These are phyloP conservation scores for Drosophila virilis DNA, from an alignment of 1,140 invertebrate species.

Conservation along the genomic window DNA sequence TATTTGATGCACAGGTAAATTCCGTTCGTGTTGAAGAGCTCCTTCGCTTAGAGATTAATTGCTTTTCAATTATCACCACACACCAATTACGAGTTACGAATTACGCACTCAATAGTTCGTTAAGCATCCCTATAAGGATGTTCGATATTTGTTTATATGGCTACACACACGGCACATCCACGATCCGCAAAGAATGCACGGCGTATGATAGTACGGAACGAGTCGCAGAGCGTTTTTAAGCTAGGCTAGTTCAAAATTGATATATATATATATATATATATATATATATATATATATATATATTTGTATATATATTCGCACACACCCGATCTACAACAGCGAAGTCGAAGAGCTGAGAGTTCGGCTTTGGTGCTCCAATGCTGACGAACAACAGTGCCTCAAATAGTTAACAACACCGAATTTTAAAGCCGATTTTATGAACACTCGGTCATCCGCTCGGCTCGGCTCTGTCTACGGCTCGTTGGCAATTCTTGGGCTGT, in stretches of 20 bases:
- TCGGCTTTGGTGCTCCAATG: slow-evolving; percentile 24
- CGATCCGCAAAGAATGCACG: slow-evolving; percentile 74
- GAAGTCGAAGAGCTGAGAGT: slow-evolving; percentile 47
- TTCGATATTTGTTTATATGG: slow-evolving; percentile 10
- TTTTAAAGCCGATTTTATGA: slow-evolving; percentile 55
- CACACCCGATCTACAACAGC: slow-evolving; percentile 38
- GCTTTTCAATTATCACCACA: slow-evolving; percentile 22
- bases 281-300: too few relatives aligned
- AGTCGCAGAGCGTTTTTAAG: slow-evolving; percentile 72
- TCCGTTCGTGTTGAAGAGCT: slow-evolving; percentile 6
- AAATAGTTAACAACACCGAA: slow-evolving; percentile 57
- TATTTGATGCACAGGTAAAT: neutral
- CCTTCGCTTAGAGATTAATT: slow-evolving; percentile 8
- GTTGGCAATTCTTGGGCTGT: slow-evolving; percentile 56
- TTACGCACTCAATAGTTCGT: slow-evolving; percentile 55
- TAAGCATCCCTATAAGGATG: slow-evolving; percentile 56
- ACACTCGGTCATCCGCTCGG: slow-evolving; percentile 7
- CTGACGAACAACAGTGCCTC: slow-evolving; percentile 53
- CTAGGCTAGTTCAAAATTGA: slow-evolving; percentile 64
- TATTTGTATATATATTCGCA: slow-evolving; percentile 55
- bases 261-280: neutral
- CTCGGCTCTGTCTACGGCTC: slow-evolving; percentile 22
- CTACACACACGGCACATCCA: slow-evolving; percentile 68
- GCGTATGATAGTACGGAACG: slow-evolving; percentile 71
- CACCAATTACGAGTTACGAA: slow-evolving; percentile 35